phyloP scores from a whole-genome alignment of 2,888 invertebrate genomes.

The Amblyjoppa fuscipennis region DNA sequence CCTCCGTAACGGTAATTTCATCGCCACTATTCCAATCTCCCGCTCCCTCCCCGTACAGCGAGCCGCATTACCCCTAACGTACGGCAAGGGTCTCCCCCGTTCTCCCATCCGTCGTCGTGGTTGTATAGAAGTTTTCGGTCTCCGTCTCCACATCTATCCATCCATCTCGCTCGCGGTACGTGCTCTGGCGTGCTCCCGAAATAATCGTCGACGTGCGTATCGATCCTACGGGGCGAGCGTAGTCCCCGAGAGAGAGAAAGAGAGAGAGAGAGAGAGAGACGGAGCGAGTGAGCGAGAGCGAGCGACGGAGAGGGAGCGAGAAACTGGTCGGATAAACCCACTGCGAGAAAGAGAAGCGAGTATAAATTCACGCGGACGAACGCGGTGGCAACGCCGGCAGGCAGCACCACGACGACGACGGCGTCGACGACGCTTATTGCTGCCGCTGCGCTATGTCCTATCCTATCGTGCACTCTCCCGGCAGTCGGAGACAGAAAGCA shows the following conservation, averaged over 20 bases:
- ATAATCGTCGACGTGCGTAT: slow-evolving; percentile 74
- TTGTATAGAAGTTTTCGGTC: slow-evolving; percentile 6
- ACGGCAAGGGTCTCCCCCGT: slow-evolving; percentile 29
- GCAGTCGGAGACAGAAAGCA: slow-evolving; percentile 32
- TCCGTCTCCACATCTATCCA: slow-evolving; percentile 22
- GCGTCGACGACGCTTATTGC: slow-evolving; percentile 66
- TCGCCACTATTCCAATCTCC: not conserved
- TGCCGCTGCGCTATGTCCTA: slow-evolving; percentile 28
- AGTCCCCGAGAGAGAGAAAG: slow-evolving; percentile 31
- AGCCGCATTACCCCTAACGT: not conserved
- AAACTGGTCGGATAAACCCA: slow-evolving; percentile 8
- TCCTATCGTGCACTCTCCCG: not conserved
- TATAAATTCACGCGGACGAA: slow-evolving; percentile 67
- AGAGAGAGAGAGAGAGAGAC: slow-evolving; percentile 32
- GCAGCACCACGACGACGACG: slow-evolving; percentile 40
- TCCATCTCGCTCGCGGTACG: slow-evolving; percentile 50
- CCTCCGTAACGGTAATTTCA: not conserved
- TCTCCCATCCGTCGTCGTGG: not conserved
- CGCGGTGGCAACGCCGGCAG: slow-evolving; percentile 65
- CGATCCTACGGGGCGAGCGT: slow-evolving; percentile 70
- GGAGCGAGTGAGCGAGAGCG: slow-evolving; percentile 46
- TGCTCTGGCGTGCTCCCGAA: slow-evolving; percentile 71
- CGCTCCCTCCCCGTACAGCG: not conserved
- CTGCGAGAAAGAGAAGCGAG: slow-evolving; percentile 44
- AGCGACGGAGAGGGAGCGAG: slow-evolving; percentile 25